Evolutionary conservation across 2,888 invertebrate species (phyloP), one percentile per base, ranked within the genome.

Genomic region (Amaurobius ferox): DNA sequence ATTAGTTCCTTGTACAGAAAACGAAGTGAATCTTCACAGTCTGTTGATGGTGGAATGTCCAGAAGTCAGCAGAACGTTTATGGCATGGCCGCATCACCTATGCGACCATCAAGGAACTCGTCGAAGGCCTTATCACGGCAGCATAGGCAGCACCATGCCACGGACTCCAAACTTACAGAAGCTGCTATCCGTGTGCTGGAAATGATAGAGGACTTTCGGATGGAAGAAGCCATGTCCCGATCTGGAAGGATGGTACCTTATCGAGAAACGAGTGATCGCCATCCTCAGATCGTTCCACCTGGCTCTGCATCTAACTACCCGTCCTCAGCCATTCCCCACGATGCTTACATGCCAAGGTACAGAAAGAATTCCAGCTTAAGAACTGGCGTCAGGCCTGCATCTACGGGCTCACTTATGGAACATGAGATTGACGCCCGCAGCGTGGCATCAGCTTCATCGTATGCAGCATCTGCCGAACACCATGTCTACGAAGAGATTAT

Each of bases 401-500:
- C 86, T 16, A 86, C 86, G 7, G 86, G 86, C 26, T 86, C 86
- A 6, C 64, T 86, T 26, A 66, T 86, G 35, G 86, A 78, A 16
- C 83, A 85, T 16, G 78, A 85, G n/a, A 71, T 86, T 19, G 62
- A 86, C n/a, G 66, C 73, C n/a, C 48, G 80, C n/a, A 66, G 73
- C 29, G 74, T 78, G 11, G 78, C 79, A 3, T 79, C 71, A 7
- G 35, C 80, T 11, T 76, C 83, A 0, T 77, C 83, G n/a, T 80
- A 70, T 61, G 85, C 70, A 26, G 77, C 72, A 48, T 88, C 86
- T 9, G 89, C 89, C 13, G 90, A 91, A 44, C 90, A 90, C 80
- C 91, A 91, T 80, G 89, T 90, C 16, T 91, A 91, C 79, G 91
- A 91, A 80, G 91, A 91, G 88, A 90, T 91, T 40, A 87, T 90